phyloP scores from a whole-genome alignment of 2,888 invertebrate species.

The Synergus umbraculus region DNA sequence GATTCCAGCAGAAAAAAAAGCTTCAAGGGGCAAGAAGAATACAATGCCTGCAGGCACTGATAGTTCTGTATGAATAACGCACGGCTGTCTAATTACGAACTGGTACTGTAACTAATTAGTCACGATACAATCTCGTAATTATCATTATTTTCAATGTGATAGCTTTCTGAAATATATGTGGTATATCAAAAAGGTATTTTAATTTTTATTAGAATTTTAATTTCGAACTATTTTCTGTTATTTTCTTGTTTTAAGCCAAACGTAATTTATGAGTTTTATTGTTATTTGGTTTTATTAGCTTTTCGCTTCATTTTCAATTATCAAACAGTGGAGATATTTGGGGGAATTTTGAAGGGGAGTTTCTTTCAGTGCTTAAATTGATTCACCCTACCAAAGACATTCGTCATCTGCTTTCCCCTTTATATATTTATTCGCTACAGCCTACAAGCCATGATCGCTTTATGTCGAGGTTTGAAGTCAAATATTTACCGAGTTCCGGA shows the following conservation, averaged over 20 bases:
- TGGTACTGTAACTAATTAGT: background rate
- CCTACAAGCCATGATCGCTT: background rate
- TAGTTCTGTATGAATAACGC: background rate
- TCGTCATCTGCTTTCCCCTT: conserved; percentile 30
- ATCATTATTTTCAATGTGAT: background rate
- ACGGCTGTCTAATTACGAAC: background rate
- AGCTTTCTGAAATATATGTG: background rate
- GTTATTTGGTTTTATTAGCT: background rate
- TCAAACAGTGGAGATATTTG: background rate
- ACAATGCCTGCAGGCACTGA: background rate
- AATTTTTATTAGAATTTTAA: background rate
- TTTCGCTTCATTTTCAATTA: background rate
- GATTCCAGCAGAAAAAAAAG: background rate
- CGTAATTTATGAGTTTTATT: background rate
- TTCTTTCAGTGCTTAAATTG: conserved; percentile 7
- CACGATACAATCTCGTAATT: background rate
- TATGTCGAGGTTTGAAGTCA: conserved; percentile 17
- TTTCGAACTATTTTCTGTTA: background rate
- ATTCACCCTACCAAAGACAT: conserved; percentile 18
- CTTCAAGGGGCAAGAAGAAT: background rate
- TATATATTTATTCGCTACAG: conserved; percentile 24
- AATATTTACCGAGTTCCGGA: conserved; percentile 8
- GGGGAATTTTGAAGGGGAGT: background rate
- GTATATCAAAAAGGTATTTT: too few relatives aligned
- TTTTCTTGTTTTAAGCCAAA: background rate